phyloP scores from a whole-genome alignment of 2,888 invertebrate genomes.

The Holacanthella duospinosa region DNA sequence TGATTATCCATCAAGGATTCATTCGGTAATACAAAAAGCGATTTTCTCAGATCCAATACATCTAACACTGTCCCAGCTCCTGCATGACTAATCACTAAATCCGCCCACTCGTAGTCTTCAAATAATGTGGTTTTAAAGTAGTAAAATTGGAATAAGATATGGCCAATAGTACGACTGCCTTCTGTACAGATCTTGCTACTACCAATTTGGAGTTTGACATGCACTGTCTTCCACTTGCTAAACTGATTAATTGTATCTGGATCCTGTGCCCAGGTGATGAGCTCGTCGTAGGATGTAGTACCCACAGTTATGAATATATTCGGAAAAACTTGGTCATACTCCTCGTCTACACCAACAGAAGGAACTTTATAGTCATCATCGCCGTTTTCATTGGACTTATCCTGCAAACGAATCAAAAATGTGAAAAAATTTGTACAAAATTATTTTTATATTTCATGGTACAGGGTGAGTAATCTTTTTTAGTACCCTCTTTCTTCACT shows the following conservation, averaged over 20 bases:
- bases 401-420: too few species aligned
- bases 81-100: conserved; percentile 87
- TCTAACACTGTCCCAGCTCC: conserved; percentile 93
- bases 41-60: conserved; percentile 62
- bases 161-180: conserved; percentile 11
- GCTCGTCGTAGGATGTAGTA: conserved; percentile 80
- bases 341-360: too few species aligned
- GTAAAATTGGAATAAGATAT: conserved; percentile 51
- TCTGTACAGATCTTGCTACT: conserved; percentile 7
- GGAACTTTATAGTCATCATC: too few species aligned
- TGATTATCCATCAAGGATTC: conserved; percentile 89
- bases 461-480: too few species aligned
- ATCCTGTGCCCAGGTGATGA: conserved; percentile 47
- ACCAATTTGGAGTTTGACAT: conserved; percentile 30
- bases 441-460: too few species aligned
- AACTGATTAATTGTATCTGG: conserved; percentile 17
- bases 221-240: conserved; percentile 16
- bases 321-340: conserved; percentile 13
- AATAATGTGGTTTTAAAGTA: conserved; percentile 59
- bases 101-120: conserved; percentile 60
- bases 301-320: conserved; percentile 85
- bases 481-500: too few species aligned
- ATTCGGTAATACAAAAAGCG: conserved; percentile 82
- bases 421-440: too few species aligned
- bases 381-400: too few species aligned